A percentile compares a stretch with the other conserved stretches of the same genome.
These are phyloP conservation scores for Pycnomerus fuliginosus DNA, from an alignment of 2,888 invertebrate species.

Conservation along the genomic window DNA sequence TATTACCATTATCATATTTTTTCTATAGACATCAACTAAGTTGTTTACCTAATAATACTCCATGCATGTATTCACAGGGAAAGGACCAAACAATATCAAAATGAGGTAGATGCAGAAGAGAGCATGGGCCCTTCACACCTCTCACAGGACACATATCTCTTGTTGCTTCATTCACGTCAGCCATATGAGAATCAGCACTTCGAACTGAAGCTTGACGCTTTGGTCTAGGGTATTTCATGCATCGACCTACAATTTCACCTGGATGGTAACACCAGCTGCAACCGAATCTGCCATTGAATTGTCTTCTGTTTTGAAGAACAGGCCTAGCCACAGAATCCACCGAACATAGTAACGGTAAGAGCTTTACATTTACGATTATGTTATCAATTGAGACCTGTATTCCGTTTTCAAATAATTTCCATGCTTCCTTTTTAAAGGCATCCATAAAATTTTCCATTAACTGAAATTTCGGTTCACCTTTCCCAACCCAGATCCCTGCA, in stretches of 20 bases:
- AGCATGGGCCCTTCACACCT: background rate
- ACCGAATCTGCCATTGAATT: background rate
- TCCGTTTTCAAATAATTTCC: background rate
- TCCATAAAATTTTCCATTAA: background rate
- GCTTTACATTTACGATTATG: background rate
- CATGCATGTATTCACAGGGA: background rate
- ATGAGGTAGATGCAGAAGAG: background rate
- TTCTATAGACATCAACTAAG: too few relatives aligned
- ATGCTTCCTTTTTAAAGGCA: background rate
- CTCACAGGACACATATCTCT: too few relatives aligned
- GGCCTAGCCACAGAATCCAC: slow-evolving; percentile 1
- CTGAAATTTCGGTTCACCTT: background rate
- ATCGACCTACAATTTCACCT: background rate
- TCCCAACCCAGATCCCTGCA: background rate
- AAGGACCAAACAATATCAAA: slow-evolving; percentile 2
- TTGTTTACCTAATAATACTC: too few relatives aligned
- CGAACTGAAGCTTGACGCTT: background rate
- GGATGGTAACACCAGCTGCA: slow-evolving; percentile 1
- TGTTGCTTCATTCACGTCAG: too few relatives aligned
- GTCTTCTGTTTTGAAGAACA: background rate
- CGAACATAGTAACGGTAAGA: background rate
- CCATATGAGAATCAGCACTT: background rate
- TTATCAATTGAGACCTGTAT: background rate
- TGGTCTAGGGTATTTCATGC: background rate
- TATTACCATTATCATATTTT: too few relatives aligned